Conservation (phyloP, 1,140 invertebrate genomes). For the Wasmannia auropunctata region DNA sequence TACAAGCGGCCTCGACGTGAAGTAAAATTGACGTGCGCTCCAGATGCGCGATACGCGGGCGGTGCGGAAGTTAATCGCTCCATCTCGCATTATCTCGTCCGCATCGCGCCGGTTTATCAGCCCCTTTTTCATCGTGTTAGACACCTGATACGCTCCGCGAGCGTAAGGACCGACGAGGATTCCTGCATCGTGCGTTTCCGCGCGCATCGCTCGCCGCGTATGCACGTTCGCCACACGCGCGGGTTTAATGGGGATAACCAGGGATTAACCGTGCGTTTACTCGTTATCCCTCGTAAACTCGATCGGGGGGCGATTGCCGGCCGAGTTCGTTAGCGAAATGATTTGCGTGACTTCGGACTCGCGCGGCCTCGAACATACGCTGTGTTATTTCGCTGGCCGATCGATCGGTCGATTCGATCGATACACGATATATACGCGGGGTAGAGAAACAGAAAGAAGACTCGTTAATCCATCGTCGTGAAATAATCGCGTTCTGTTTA, state of each 20-base stretch:
- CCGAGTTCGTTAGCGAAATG: conserved; percentile 64
- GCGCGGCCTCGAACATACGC: background rate
- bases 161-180: background rate
- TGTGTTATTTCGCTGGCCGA: background rate
- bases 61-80: background rate
- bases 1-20: background rate
- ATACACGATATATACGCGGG: background rate
- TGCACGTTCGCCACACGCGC: background rate
- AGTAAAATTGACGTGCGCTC: conserved; percentile 13
- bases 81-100: conserved; percentile 22
- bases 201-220: background rate
- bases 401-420: background rate
- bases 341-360: conserved; percentile 65
- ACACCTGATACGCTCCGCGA: conserved; percentile 6
- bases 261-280: conserved; percentile 69
- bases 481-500: conserved; percentile 51
- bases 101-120: conserved; percentile 18
- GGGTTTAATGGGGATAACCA: conserved; percentile 49
- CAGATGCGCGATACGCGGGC: background rate
- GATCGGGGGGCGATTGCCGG: conserved; percentile 70
- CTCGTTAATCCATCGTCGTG: conserved; percentile 24
- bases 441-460: background rate
- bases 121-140: conserved; percentile 29
- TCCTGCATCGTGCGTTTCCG: background rate
- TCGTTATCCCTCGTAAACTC: conserved; percentile 68